Percentiles rank a stretch among this genome's conserved stretches.
Conservation (phyloP, 2,888 invertebrate genomes). For the Latrodectus hesperus region DNA sequence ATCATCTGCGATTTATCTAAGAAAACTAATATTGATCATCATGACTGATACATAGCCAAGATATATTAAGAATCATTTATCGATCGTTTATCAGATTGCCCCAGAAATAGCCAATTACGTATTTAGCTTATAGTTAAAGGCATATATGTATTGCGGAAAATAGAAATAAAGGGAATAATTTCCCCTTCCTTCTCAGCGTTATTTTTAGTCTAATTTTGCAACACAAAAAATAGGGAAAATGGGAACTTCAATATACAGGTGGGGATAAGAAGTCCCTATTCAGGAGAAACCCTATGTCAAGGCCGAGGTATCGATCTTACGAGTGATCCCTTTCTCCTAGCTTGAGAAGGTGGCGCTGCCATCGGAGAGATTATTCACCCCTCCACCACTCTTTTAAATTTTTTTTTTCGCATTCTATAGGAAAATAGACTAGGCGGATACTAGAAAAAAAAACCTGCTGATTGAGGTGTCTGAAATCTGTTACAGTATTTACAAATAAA, state of each 20-base stretch:
- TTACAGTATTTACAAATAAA: too few relatives aligned
- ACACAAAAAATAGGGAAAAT: neutral
- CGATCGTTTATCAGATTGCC: neutral
- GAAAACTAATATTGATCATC: too few relatives aligned
- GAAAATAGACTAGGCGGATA: too few relatives aligned
- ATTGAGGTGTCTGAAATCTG: too few relatives aligned
- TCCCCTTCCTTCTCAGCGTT: too few relatives aligned
- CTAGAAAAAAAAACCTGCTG: too few relatives aligned
- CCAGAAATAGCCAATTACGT: neutral
- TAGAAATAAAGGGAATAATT: too few relatives aligned
- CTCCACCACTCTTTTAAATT: constrained; percentile 1
- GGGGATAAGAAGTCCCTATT: neutral
- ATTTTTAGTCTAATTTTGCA: neutral
- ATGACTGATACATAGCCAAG: too few relatives aligned
- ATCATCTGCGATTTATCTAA: too few relatives aligned
- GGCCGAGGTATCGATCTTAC: constrained; percentile 48
- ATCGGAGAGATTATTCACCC: neutral
- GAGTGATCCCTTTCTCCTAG: neutral
- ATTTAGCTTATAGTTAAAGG: neutral
- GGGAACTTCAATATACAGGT: neutral
- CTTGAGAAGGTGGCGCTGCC: constrained; percentile 26
- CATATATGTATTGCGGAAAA: neutral
- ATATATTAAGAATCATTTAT: neutral
- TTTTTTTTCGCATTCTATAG: too few relatives aligned
- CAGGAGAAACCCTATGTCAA: constrained; percentile 32